Conservation (phyloP, 2,113 vertebrate genomes). For the Aptenodytes patagonicus region DNA sequence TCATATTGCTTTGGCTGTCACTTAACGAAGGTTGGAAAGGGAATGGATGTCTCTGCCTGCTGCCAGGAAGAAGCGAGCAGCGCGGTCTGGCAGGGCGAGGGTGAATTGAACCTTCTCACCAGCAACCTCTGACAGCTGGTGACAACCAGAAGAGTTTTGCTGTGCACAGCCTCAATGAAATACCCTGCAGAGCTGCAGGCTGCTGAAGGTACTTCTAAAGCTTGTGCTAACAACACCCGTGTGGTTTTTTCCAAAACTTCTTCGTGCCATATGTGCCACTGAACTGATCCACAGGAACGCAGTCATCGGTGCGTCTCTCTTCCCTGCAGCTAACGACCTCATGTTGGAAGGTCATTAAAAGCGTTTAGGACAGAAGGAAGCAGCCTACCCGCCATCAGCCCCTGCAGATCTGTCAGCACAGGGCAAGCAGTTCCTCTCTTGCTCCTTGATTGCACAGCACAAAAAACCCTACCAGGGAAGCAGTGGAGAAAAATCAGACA, state of each 20-base stretch:
- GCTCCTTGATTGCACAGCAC: not conserved
- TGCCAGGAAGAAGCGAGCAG: not conserved
- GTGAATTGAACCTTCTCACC: not conserved
- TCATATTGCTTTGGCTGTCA: not conserved
- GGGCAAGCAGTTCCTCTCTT: not conserved
- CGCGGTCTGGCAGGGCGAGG: not conserved
- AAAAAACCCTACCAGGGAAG: not conserved
- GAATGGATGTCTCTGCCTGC: not conserved
- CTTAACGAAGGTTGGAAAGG: not conserved
- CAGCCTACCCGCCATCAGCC: not conserved
- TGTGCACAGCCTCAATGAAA: not conserved
- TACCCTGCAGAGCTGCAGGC: not conserved
- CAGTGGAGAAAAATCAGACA: not conserved
- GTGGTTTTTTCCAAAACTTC: not conserved
- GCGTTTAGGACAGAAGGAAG: not conserved
- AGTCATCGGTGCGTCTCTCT: not conserved
- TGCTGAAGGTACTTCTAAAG: not conserved
- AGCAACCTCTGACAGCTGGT: not conserved
- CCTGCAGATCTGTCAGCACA: not conserved
- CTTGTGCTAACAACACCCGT: rapidly evolving
- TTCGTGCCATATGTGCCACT: not conserved
- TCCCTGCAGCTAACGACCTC: not conserved
- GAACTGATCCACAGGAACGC: not conserved
- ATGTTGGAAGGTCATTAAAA: not conserved
- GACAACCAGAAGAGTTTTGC: not conserved